phyloP scores from a whole-genome alignment of 2,888 invertebrate species.

The Mongoloraphidia duomilia region DNA sequence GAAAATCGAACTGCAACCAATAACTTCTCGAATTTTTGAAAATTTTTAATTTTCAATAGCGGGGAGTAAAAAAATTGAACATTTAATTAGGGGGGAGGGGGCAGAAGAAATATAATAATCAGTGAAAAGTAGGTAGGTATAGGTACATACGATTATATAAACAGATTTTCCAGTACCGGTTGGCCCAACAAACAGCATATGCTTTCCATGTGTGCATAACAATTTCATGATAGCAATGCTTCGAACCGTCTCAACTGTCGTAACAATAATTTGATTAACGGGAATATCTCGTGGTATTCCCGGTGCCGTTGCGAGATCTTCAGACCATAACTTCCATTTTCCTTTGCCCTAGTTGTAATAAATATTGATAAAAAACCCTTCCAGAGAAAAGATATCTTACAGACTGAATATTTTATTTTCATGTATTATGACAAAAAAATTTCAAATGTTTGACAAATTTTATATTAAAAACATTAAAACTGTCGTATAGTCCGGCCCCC shows the following conservation, averaged over 20 bases:
- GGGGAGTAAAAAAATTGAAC: no score
- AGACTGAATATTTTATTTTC: no score
- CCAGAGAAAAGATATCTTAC: neutral
- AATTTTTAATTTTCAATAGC: no score
- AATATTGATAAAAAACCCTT: neutral
- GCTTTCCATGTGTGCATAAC: slow-evolving; percentile 66
- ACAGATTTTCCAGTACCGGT: slow-evolving; percentile 93
- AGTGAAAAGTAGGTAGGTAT: slow-evolving; percentile 23
- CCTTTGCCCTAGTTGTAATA: slow-evolving; percentile 55
- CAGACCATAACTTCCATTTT: slow-evolving; percentile 86
- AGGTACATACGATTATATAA: slow-evolving; percentile 52
- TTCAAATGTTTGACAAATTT: no score
- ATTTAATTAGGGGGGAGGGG: no score
- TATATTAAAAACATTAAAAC: no score
- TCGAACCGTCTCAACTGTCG: slow-evolving; percentile 80
- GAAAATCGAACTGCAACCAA: no score
- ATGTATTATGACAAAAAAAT: no score
- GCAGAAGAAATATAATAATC: neutral
- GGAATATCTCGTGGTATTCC: slow-evolving; percentile 78
- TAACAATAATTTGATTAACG: slow-evolving; percentile 89
- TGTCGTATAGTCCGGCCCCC: no score
- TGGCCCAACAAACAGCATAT: slow-evolving; percentile 79
- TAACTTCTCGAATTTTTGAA: no score
- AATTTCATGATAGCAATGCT: slow-evolving; percentile 66
- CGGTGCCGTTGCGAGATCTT: slow-evolving; percentile 59